A percentile compares a stretch with the other conserved stretches of the same genome.
phyloP scores from a whole-genome alignment of 2,113 vertebrate species.

The Thunnus maccoyii region DNA sequence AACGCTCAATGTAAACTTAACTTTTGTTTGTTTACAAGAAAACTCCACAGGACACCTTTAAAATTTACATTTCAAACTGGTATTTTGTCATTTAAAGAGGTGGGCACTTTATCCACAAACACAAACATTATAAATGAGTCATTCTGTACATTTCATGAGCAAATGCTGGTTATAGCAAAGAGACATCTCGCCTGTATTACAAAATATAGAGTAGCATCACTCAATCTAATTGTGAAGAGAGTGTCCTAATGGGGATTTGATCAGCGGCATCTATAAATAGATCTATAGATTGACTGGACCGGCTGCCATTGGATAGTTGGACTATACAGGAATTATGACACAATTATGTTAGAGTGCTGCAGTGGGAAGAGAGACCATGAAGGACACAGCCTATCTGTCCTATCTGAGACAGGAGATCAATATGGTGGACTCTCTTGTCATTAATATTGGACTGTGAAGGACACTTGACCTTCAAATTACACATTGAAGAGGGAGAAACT shows the following conservation, averaged over 20 bases:
- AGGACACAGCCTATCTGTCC: conserved; percentile 14
- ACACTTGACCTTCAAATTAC: conserved; percentile 35
- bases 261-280: conserved; percentile 31
- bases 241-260: conserved; percentile 9
- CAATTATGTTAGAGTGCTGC: conserved; percentile 30
- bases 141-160: not conserved
- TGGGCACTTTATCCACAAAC: not conserved
- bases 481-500: not conserved
- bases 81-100: not conserved
- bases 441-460: conserved; percentile 18
- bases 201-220: not conserved
- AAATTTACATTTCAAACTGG: not conserved
- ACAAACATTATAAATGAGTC: not conserved
- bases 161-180: not conserved
- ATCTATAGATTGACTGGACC: conserved; percentile 12
- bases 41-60: no score
- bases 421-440: conserved; percentile 7
- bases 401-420: conserved; percentile 38
- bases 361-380: conserved; percentile 6
- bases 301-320: conserved; percentile 7
- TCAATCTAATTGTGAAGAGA: conserved; percentile 13
- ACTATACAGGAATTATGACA: conserved; percentile 21
- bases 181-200: not conserved
- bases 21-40: no score
- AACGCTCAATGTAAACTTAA: no score